Conservation (phyloP, 2,797 vertebrate species). For the Apogon talboti region DNA sequence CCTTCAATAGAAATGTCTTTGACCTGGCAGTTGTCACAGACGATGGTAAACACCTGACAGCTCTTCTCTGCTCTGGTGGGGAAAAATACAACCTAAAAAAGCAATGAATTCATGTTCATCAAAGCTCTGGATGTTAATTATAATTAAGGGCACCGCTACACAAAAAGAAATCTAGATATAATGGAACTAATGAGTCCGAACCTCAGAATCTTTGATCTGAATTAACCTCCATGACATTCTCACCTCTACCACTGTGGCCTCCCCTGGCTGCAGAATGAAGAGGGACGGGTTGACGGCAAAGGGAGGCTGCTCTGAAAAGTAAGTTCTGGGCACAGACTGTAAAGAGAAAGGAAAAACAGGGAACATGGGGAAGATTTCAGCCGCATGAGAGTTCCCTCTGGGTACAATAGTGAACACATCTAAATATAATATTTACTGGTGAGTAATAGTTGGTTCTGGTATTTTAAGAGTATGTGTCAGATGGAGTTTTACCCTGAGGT, state of each 20-base stretch:
- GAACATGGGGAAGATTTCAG: not conserved
- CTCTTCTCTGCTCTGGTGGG: constrained; percentile 81
- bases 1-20: constrained; percentile 89
- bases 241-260: constrained; percentile 86
- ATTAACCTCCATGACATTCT: constrained; percentile 40
- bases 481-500: constrained; percentile 82
- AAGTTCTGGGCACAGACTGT: constrained; percentile 79
- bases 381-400: not conserved
- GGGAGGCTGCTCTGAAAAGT: constrained; percentile 86
- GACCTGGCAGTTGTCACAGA: constrained; percentile 92
- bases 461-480: not conserved
- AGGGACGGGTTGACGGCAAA: constrained; percentile 89
- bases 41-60: constrained; percentile 82
- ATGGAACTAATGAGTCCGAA: too few species aligned
- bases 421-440: not conserved
- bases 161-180: not conserved
- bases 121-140: too few species aligned
- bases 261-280: constrained; percentile 88
- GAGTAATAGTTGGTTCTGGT: not conserved
- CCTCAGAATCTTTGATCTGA: too few species aligned
- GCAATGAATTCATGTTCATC: not conserved
- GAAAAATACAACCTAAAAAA: constrained; percentile 90
- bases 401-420: not conserved
- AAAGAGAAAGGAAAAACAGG: not conserved
- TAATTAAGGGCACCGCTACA: too few species aligned